Evolutionary conservation across 2,888 invertebrate genomes (phyloP).

Genomic region (Pseudococcus jackbeardsleyi): DNA sequence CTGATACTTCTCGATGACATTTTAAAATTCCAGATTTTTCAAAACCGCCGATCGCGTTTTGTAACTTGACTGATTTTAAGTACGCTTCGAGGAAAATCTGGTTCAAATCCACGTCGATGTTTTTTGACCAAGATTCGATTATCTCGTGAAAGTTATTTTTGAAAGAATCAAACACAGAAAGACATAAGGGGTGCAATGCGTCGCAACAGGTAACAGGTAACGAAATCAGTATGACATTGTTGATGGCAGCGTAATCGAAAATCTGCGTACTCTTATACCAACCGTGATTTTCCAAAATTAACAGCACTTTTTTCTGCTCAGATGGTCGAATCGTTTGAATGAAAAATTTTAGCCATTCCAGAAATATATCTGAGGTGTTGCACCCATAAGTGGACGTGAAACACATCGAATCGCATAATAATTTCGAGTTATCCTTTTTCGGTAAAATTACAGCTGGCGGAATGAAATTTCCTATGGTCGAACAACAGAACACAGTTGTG

Average conservation of each 20-base stretch:
- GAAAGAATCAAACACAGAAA: conserved; percentile 64
- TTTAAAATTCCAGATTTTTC: conserved; percentile 48
- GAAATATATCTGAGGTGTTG: not conserved
- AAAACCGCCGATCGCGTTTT: conserved; percentile 57
- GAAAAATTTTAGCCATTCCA: conserved; percentile 54
- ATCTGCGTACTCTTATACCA: conserved; percentile 23
- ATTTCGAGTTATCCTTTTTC: not conserved
- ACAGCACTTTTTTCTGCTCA: conserved; percentile 35
- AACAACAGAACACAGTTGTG: not conserved
- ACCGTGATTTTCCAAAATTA: conserved; percentile 30
- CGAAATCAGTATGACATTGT: conserved; percentile 62
- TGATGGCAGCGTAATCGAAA: conserved; percentile 46
- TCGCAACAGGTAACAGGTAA: conserved; percentile 62
- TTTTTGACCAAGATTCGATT: conserved; percentile 63
- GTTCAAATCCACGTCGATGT: not conserved
- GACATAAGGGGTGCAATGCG: conserved; percentile 65
- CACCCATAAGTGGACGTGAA: not conserved
- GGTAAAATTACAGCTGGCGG: conserved; percentile 13
- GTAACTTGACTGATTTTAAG: not conserved
- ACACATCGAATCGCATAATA: conserved; percentile 3
- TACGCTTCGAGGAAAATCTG: conserved; percentile 55
- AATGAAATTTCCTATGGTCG: not conserved
- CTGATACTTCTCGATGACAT: conserved; percentile 4
- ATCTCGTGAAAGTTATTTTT: conserved; percentile 65
- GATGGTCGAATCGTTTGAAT: conserved; percentile 34